Percentiles rank a stretch among this genome's conserved stretches.
These are phyloP conservation scores for Clunio marinus DNA, from an alignment of 2,888 invertebrate genomes.

Conservation along the genomic window DNA sequence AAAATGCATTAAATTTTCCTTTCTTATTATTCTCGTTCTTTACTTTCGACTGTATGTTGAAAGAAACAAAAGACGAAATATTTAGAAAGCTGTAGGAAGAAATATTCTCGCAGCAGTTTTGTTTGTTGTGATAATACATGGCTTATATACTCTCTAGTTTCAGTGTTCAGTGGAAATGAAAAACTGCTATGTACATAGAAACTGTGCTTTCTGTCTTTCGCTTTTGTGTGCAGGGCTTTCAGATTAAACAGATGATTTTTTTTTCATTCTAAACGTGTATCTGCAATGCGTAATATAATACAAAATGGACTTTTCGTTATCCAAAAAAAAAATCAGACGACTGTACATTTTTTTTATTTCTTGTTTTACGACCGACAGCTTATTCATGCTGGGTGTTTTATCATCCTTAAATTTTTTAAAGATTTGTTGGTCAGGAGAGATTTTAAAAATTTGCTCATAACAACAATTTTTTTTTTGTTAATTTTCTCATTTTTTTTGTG, in stretches of 20 bases:
- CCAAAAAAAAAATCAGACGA: constrained; percentile 19
- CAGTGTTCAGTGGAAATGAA: too few species aligned
- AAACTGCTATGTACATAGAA: constrained; percentile 29
- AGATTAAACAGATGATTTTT: constrained; percentile 36
- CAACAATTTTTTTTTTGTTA: background rate
- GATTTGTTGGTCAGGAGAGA: constrained; percentile 11
- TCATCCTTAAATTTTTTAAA: constrained; percentile 9
- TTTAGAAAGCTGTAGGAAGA: background rate
- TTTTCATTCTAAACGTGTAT: constrained; percentile 35
- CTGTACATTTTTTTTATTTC: constrained; percentile 37
- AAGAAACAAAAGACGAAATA: background rate
- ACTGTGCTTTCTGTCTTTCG: background rate
- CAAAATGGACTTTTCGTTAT: constrained; percentile 33
- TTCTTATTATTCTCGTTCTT: background rate
- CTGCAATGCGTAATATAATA: constrained; percentile 38
- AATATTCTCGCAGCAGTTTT: constrained; percentile 29
- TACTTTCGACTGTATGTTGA: background rate
- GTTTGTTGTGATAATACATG: constrained; percentile 37
- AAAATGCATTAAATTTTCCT: constrained; percentile 32
- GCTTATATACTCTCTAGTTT: constrained; percentile 28
- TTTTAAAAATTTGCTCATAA: constrained; percentile 15
- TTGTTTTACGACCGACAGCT: constrained; percentile 14
- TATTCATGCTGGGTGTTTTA: constrained; percentile 12
- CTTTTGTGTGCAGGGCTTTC: constrained; percentile 26
- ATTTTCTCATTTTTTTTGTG: background rate